Evolutionary conservation across 2,797 vertebrate species (phyloP), one percentile per base, ranked within the genome.

Genomic region (Brachyalestes nurse): DNA sequence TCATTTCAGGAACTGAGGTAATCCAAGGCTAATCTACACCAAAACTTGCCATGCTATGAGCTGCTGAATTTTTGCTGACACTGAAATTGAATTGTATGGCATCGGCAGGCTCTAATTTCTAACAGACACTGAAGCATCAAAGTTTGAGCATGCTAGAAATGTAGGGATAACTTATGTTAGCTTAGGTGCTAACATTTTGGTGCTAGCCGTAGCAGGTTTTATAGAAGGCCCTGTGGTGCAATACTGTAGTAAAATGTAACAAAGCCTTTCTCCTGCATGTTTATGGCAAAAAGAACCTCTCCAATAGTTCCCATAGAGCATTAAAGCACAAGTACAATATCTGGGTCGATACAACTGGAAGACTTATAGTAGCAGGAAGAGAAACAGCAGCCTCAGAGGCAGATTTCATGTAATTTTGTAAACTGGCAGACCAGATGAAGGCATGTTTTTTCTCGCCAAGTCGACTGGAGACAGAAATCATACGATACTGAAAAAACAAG

Each of bases 331-430:
- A 70, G 21, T 72, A 76, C 66, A 76, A 75, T 17, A 76, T 69
- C 38, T 70, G 34, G 55, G 45, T 75, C 28, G 38, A 42, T 42
- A 77, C 61, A 80, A 73, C 71, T 67, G 87, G 87, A 90, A 88
- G 88, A 89, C 85, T 80, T 84, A 74, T 67, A 40, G 58, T 69
- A 77, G 79, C 78, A 76, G 62, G 75, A 81, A 71, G 45, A 64
- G 45, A 80, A 78, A 60, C 57, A 61, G 71, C 4, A 13, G 23
- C 10, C 58, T 25, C 23, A 61, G 14, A 47, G 71, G 53, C 55
- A 65, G 85, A 66, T 83, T 49, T 83, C 72, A 55, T 51, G 19
- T 0, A n/a, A n/a, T 65, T 76, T 38, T 82, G 77, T 82, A 87
- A 87, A 82, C 79, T 47, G 72, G 23, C 53, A 70, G 49, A 65